Evolutionary conservation across 2,113 vertebrate genomes (phyloP), one percentile per base, ranked within the genome.

Genomic region (Brachypodius melanocephalos): DNA sequence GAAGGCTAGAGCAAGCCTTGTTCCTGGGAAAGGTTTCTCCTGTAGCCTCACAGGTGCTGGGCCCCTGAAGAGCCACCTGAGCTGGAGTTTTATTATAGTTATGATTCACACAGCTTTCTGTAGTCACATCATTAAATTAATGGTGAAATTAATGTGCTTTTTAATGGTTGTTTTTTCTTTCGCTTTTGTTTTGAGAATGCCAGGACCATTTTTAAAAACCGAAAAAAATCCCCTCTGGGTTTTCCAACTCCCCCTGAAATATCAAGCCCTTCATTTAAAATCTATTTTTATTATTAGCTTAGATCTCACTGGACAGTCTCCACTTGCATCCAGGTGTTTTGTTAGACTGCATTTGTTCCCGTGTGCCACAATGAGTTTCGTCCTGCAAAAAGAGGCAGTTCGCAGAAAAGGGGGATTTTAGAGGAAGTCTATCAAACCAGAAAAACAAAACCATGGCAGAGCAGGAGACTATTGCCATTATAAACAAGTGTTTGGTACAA

Each of bases 111-210:
- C 1, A 4, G 17, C 21, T 45, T 68, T 13, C n/a, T 83, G 14
- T 42, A 73, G 62, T 54, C 54, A 73, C 16, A 45, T 48, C 0
- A 0, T 38, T 38, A 38, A 38, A 38, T 38, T 38, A 38, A 38
- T 46, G 12, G 24, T 80, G 79, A 94, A 91, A 58, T 29, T 5
- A 62, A 38, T 49, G 28, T 38, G 78, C 12, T 26, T n/a, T 54
- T 92, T 67, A 14, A 22, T 1, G 6, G 48, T 7, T n/a, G 17
- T 24, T 10, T 88, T 93, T 93, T 63, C 67, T 93, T 95, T 93
- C 88, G 66, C 71, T 95, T 92, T 88, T 77, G 72, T 86, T 96
- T 88, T 95, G 85, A 94, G 75, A 86, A 73, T 32, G 49, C 16
- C 58, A 29, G 36, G 52, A 42, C 61, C 2, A 3, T 69, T 92